Evolutionary conservation across 2,797 vertebrate species (phyloP), one percentile per base, ranked within the genome.

Genomic region (Rhynchonycteris naso): DNA sequence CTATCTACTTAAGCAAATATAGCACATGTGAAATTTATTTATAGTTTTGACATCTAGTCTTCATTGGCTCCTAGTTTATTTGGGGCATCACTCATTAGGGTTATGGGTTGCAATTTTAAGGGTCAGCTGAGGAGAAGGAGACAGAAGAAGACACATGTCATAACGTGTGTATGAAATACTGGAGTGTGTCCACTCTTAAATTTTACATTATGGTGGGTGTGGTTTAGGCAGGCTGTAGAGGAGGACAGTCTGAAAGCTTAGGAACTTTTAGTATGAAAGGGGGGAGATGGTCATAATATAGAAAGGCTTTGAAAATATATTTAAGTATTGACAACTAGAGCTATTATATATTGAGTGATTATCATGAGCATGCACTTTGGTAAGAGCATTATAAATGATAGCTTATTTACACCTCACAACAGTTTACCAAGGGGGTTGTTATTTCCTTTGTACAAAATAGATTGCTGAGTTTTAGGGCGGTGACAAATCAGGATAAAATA

Each of bases 21-120:
- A 78, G 72, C 68, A 50, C 2, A 4, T 24, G 56, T 79, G 61
- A 26, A 61, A 58, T 85, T 88, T 97, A 96, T 96, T 96, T 93
- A 93, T 96, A 95, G 43, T 71, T 82, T 80, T 91, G 80, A 94
- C 84, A 78, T 95, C 83, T 86, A 69, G 54, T 76, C 93, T 94
- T 83, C 74, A 61, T 78, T 97, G 94, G 93, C 95, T 71, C 69
- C 69, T 84, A 19, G 12, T 90, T 94, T 97, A 83, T 86, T 95
- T 96, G 87, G 94, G 76, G 76, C 89, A 35, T 88, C 63, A 68
- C 89, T 94, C 63, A 72, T 61, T 82, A 71, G 78, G 65, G 54
- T 88, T 82, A 54, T 80, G 30, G 78, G 4, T 68, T 96, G 90
- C 90, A 43, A 0, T 88, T 59, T 74, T 65, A 59, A 65, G 85